Percentiles rank a stretch among this genome's conserved stretches.
Conservation (phyloP, 2,888 invertebrate genomes). For the Patella ulyssiponensis region DNA sequence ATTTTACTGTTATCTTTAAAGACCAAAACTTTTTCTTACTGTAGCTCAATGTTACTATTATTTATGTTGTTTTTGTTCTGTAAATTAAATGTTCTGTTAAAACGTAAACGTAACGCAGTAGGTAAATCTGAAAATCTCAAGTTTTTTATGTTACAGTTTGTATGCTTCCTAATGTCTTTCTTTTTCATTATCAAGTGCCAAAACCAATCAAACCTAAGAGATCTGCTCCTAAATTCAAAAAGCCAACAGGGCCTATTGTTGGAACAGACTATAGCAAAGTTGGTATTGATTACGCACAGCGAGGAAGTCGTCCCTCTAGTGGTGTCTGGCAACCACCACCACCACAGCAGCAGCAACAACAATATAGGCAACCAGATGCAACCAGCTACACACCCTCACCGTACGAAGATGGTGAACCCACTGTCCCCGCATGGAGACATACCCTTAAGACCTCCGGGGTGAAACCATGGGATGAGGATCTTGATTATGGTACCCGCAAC, state of each 20-base stretch:
- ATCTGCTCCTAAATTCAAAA: neutral
- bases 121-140: no score
- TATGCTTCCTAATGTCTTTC: no score
- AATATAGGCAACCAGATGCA: neutral
- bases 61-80: no score
- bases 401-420: conserved; percentile 12
- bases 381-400: conserved; percentile 3
- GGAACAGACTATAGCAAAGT: neutral
- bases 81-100: no score
- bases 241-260: neutral
- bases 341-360: neutral
- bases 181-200: neutral
- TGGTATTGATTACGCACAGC: conserved; percentile 2
- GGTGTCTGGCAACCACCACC: neutral
- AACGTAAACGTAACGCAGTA: no score
- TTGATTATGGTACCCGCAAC: conserved; percentile 26
- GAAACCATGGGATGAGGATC: conserved; percentile 44
- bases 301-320: neutral
- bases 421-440: conserved; percentile 50
- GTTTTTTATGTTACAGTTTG: no score
- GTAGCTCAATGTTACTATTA: no score
- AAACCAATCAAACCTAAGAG: conserved; percentile 5
- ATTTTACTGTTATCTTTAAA: no score
- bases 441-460: conserved; percentile 48
- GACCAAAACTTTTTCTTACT: no score